Evolutionary conservation across 1,140 invertebrate genomes (phyloP).

Genomic region (Ditylenchus dipsaci): DNA sequence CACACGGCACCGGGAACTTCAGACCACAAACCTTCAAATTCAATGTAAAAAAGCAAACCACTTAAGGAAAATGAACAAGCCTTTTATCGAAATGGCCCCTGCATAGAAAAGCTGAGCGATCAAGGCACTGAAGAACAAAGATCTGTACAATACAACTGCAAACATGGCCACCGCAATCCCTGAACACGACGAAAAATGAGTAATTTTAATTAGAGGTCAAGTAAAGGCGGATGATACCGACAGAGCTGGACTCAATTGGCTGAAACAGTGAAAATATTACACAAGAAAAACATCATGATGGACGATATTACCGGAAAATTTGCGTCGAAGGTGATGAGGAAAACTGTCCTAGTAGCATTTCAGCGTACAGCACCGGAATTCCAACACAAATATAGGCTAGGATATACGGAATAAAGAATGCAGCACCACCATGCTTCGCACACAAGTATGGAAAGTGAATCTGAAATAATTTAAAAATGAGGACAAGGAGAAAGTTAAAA

Average conservation of each 20-base stretch:
- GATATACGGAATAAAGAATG: slow-evolving; percentile 3
- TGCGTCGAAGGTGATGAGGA: background rate
- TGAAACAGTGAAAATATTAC: no score
- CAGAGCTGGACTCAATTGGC: slow-evolving; percentile 1
- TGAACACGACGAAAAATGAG: background rate
- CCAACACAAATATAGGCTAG: slow-evolving; percentile 7
- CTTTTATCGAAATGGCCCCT: background rate
- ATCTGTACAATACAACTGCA: background rate
- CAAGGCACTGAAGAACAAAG: slow-evolving; percentile 3
- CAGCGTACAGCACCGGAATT: slow-evolving; percentile 7
- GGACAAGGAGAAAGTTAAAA: no score
- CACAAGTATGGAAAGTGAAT: slow-evolving; percentile 10
- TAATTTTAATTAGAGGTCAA: background rate
- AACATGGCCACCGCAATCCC: slow-evolving; percentile 6
- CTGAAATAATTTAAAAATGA: no score
- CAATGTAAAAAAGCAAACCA: no score
- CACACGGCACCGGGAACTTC: no score
- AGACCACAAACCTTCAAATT: no score
- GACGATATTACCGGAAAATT: background rate
- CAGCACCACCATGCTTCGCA: slow-evolving; percentile 9
- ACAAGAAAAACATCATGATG: no score
- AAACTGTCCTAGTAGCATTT: slow-evolving; percentile 6
- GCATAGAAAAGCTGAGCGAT: slow-evolving; percentile 2
- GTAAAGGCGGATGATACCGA: background rate
- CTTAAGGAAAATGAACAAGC: background rate